Base-by-base conservation (phyloP, 2,888 invertebrate genomes). In the Thymelicus sylvestris region DNA sequence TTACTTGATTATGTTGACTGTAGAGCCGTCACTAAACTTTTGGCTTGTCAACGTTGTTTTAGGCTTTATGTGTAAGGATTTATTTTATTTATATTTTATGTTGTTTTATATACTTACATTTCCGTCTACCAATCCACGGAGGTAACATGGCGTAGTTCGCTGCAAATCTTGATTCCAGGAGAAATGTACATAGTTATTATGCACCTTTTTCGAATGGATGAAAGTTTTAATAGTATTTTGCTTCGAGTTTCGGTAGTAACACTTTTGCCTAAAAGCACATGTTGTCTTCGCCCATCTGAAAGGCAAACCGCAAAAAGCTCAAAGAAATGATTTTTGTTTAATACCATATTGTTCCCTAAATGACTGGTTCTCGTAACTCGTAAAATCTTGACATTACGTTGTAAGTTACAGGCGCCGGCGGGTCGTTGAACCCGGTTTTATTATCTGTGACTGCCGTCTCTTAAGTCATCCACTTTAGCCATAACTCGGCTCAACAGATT, bases 261-360 rank as follows among this genome's bases (percentile, higher is more conserved):
- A 19, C 0, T 62, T 5, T 48, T 59, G 64, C 60, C 64, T 57
- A 69, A 64, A 69, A 69, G 48, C 55, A 19, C 19, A 38, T 38
- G 44, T 60, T 55, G 62, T 55, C 52, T 19, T 50, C 24, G 10
- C 12, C 19, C 63, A 52, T 63, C 48, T 24, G 60, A 60, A n/a
- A 65, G 41, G 71, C 67, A 66, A 73, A 76, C 76, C 74, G 73
- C 75, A 72, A 74, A 47, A 63, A 55, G 62, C 57, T 55, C 39
- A 63, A 65, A 67, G 67, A 41, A 87, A 88, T 86, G 83, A 88
- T 86, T 90, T 87, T 85, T 80, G 83, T 86, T 89, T 87, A 90
- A 90, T 88, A 88, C 83, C 85, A 87, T 84, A 91, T 91, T 92
- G 91, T 91, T 91, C 86, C 83, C 76, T 83, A 82, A 83, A 86